These are phyloP conservation scores for Lagria hirta DNA, from an alignment of 2,888 invertebrate genomes.

Conservation along the genomic window DNA sequence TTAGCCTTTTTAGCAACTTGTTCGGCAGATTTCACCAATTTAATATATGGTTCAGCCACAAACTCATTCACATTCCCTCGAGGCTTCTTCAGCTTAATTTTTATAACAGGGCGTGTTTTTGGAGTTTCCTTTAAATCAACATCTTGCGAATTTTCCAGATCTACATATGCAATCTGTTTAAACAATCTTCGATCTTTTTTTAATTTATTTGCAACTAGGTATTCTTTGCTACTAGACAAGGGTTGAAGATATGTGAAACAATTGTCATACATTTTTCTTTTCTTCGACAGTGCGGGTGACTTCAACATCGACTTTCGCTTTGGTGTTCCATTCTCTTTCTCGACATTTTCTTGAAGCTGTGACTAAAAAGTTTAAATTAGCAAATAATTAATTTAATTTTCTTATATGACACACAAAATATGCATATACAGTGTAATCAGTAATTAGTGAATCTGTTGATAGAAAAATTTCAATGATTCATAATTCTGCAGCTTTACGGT, in stretches of 20 bases:
- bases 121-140: slow-evolving; percentile 10
- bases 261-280: slow-evolving; percentile 14
- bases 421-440: too few species aligned
- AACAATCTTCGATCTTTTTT: slow-evolving; percentile 8
- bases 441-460: too few species aligned
- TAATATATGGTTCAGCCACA: neutral
- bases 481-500: too few species aligned
- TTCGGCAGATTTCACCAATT: slow-evolving; percentile 3
- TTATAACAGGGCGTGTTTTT: slow-evolving; percentile 13
- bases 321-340: slow-evolving; percentile 12
- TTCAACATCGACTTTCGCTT: slow-evolving; percentile 10
- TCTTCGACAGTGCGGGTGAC: slow-evolving; percentile 13
- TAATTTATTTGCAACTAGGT: slow-evolving; percentile 2
- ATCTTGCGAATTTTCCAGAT: slow-evolving; percentile 9
- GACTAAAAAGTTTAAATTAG: too few species aligned
- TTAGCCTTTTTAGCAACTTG: slow-evolving; percentile 1
- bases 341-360: too few species aligned
- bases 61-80: slow-evolving; percentile 1
- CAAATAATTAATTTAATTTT: too few species aligned
- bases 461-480: too few species aligned
- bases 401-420: too few species aligned
- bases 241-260: slow-evolving; percentile 15
- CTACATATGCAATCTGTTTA: slow-evolving; percentile 12
- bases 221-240: slow-evolving; percentile 9
- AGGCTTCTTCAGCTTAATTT: slow-evolving; percentile 16